Base-by-base conservation (phyloP, 2,113 vertebrate species). In the Notechis scutatus region DNA sequence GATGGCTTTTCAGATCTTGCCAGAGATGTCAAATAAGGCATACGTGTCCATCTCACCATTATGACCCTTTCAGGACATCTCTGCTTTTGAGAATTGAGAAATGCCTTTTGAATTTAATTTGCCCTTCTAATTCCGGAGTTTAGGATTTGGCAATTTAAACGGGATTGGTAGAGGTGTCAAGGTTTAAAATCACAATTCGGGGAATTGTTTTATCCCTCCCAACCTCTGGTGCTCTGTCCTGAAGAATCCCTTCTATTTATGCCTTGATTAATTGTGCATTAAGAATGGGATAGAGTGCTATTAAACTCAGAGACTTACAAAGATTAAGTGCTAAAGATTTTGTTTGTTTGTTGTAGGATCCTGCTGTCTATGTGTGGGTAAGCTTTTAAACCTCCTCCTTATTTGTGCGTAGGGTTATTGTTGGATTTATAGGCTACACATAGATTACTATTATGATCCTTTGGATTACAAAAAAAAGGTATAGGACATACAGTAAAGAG, bases 361-460 rank as follows among this genome's bases (percentile, higher is more conserved):
- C 26, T 29, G 9, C 29, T 90, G 55, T 26, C 42, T 86, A 52
- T 86, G 50, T 93, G 7, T 81, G 34, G 18, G 34, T 81, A 42
- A 81, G 74, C 34, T 20, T 81, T 81, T 81, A 81, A 81, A 81
- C 34, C 7, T 42, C 69, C 18, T 20, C 74, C 69, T 34, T 39
- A 81, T 81, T 81, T 81, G 34, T 81, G 7, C 42, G 7, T 81
- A 81, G 34, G 74, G 18, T 81, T 81, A 39, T 21, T 92, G 39
- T 29, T 86, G 20, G 88, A 87, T 94, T 92, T 56, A 90, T 64
- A 24, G 56, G 47, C 12, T n/a, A 87, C 42, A 91, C 29, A 81
- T 81, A 88, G 85, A 26, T 85, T 87, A 54, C 45, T 59, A 3
- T 92, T 94, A 56, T 87, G 64, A 92, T 94, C 56, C 50, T 21